Evolutionary conservation across 2,888 invertebrate species (phyloP), one percentile per base, ranked within the genome.

Genomic region (Eulithis prunata): DNA sequence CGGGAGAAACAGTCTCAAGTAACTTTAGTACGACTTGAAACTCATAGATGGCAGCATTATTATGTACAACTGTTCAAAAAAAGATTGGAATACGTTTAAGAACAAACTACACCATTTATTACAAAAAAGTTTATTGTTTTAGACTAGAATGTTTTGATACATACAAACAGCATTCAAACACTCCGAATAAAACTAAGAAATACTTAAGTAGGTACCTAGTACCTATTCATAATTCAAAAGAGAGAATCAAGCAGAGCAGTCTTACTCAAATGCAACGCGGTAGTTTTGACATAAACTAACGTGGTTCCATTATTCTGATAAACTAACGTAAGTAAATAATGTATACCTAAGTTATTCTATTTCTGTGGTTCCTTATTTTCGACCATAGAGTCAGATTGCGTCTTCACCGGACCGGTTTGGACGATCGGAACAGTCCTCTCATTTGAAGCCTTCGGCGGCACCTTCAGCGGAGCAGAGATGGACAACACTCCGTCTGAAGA

Each of bases 401-500:
- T 85, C 75, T 92, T 94, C 43, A 95, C 95, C 0, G 95, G 95
- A 28, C 96, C 96, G 49, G 95, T 96, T 71, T 95, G 95, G 38
- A 95, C 90, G 56, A 96, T 95, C 3, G 95, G 95, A 7, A 96
- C 95, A 1, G 95, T 87, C 65, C 96, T 90, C 75, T 96, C 96
- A 10, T 94, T 92, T 1, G 83, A 80, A 0, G 82, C 81, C 51
- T 82, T 85, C 0, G 77, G 78, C 5, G 81, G 81, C 2, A 90
- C 85, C 38, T 93, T 90, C 64, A 95, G 93, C 2, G 96, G 96
- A 0, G 96, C 96, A 0, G 94, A 94, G 6, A 97, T 94, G 4
- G 95, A 95, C 69, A 96, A 82, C 52, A 97, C 94, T 2, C 97
- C 97, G 81, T 97, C 97, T 0, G 96, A 95, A 11, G 97, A 96